Evolutionary conservation across 2,888 invertebrate genomes (phyloP).

Genomic region (Poecilobothrus nobilitatus): DNA sequence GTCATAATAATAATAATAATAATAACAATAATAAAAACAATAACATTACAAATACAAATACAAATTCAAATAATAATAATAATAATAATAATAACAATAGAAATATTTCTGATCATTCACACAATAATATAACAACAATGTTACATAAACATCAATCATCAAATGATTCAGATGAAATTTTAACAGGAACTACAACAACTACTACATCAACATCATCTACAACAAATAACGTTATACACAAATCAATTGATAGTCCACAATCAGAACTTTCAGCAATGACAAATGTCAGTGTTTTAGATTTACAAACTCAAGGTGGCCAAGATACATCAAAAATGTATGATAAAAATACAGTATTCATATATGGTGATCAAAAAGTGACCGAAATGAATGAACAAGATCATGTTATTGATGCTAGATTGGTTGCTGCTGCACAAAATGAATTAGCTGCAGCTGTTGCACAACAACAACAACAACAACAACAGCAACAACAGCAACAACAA

Average conservation of each 20-base stretch:
- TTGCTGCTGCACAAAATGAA: constrained; percentile 27
- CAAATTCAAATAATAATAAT: neutral
- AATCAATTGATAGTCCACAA: constrained; percentile 55
- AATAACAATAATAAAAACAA: no score
- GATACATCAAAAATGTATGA: constrained; percentile 41
- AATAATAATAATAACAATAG: neutral
- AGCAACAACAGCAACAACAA: constrained; percentile 9
- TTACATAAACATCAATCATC: constrained; percentile 7
- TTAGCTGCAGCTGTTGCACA: constrained; percentile 23
- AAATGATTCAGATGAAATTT: neutral
- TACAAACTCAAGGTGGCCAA: constrained; percentile 39
- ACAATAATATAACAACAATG: neutral
- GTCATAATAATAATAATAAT: neutral
- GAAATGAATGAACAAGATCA: constrained; percentile 31
- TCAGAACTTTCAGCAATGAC: constrained; percentile 80
- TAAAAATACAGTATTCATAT: constrained; percentile 42
- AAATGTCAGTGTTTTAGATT: constrained; percentile 73
- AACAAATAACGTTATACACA: constrained; percentile 35
- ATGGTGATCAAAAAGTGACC: constrained; percentile 40
- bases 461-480: constrained; percentile 17
- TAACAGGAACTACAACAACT: constrained; percentile 26
- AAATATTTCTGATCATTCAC: neutral
- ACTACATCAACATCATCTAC: constrained; percentile 29
- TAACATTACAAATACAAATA: neutral
- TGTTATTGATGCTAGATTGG: constrained; percentile 42